These are phyloP conservation scores for Rhaphigaster nebulosa DNA, from an alignment of 2,888 invertebrate genomes.

Conservation along the genomic window DNA sequence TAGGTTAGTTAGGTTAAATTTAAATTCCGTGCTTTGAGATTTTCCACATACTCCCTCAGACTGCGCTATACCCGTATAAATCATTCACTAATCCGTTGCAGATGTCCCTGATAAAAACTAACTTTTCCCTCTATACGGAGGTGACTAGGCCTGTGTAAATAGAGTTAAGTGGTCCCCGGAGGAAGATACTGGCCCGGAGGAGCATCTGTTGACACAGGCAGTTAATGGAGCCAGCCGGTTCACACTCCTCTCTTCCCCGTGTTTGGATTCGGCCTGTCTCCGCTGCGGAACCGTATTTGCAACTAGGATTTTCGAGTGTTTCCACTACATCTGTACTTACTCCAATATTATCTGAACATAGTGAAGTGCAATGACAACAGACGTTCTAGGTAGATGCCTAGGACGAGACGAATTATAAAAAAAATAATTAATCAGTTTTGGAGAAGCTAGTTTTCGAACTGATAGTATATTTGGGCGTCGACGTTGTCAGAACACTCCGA, in stretches of 20 bases:
- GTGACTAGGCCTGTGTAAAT: slow-evolving; percentile 36
- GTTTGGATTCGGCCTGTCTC: neutral
- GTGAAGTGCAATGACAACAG: too few relatives aligned
- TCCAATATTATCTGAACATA: neutral
- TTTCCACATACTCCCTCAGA: neutral
- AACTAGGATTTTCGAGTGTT: neutral
- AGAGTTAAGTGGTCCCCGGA: slow-evolving; percentile 20
- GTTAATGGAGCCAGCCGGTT: neutral
- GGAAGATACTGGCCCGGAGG: slow-evolving; percentile 19
- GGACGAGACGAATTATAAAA: too few relatives aligned
- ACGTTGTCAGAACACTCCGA: too few relatives aligned
- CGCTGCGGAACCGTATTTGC: neutral
- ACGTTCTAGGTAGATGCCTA: too few relatives aligned
- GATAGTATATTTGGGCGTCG: too few relatives aligned
- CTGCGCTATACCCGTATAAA: neutral
- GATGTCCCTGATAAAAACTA: slow-evolving; percentile 7
- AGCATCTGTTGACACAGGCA: slow-evolving; percentile 33
- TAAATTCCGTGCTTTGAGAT: neutral
- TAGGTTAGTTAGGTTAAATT: neutral
- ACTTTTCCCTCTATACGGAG: neutral
- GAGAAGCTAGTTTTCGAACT: too few relatives aligned
- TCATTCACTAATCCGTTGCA: neutral
- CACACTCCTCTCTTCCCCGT: neutral
- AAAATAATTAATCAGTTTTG: too few relatives aligned
- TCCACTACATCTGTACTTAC: neutral